Percentiles rank a stretch among this genome's conserved stretches.
Conservation (phyloP, 2,113 vertebrate species). For the Marcusenius ussheri region DNA sequence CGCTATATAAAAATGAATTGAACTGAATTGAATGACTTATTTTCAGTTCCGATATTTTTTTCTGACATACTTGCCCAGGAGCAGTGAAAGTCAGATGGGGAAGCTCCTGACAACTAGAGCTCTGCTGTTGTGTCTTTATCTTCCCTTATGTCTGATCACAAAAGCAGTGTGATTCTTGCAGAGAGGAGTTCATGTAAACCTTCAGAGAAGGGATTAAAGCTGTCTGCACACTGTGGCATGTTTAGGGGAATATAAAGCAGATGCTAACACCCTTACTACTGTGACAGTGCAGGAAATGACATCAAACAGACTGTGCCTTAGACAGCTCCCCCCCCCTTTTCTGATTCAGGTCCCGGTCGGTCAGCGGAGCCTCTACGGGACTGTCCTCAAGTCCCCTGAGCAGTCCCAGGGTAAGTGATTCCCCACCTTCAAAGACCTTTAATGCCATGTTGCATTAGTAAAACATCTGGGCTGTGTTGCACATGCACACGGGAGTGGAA, state of each 20-base stretch:
- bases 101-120: not conserved
- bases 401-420: constrained; percentile 79
- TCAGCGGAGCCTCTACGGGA: constrained; percentile 83
- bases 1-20: not conserved
- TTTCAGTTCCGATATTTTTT: not conserved
- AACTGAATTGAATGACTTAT: not conserved
- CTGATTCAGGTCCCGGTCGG: constrained; percentile 72
- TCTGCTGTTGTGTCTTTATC: not conserved
- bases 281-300: not conserved
- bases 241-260: not conserved
- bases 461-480: not conserved
- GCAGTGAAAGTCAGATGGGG: not conserved
- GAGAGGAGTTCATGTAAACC: not conserved
- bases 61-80: not conserved
- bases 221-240: not conserved
- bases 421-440: not conserved
- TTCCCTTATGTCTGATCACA: not conserved
- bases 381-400: constrained; percentile 86
- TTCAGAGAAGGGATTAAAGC: not conserved
- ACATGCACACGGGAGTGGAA: not conserved
- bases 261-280: not conserved
- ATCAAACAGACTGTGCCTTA: not conserved
- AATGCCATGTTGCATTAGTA: not conserved
- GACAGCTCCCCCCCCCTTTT: not conserved
- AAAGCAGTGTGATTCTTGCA: not conserved